Conservation (phyloP, 2,888 invertebrate genomes). For the Schizaphis graminum region DNA sequence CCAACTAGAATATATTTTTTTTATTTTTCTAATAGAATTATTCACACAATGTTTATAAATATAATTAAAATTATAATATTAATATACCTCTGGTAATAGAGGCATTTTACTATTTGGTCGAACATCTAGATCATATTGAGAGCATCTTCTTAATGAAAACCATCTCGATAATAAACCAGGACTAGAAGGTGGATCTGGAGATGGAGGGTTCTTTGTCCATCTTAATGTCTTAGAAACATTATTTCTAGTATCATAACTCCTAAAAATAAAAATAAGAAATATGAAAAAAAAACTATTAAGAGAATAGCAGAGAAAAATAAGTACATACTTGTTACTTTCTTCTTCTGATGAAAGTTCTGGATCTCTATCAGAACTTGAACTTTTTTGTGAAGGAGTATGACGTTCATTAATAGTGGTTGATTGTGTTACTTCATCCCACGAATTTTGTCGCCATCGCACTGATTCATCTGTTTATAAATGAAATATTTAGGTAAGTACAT, state of each 20-base stretch:
- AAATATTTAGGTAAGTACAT: not conserved
- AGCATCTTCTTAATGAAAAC: slow-evolving; percentile 89
- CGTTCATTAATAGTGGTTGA: slow-evolving; percentile 64
- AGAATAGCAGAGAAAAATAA: not conserved
- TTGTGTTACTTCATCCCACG: slow-evolving; percentile 69
- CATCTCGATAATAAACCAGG: slow-evolving; percentile 84
- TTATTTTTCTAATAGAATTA: not conserved
- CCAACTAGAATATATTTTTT: not conserved
- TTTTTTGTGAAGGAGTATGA: slow-evolving; percentile 68
- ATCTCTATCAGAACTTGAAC: slow-evolving; percentile 73
- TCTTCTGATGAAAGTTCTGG: slow-evolving; percentile 78
- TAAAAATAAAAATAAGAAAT: slow-evolving; percentile 58
- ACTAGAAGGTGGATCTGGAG: slow-evolving; percentile 75
- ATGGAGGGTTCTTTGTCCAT: slow-evolving; percentile 68
- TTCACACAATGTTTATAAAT: not conserved
- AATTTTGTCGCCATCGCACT: slow-evolving; percentile 69
- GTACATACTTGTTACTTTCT: slow-evolving; percentile 74
- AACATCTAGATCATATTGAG: slow-evolving; percentile 83
- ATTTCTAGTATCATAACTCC: slow-evolving; percentile 68
- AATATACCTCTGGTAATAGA: slow-evolving; percentile 81
- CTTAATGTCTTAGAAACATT: slow-evolving; percentile 67
- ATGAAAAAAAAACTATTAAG: slow-evolving; percentile 8
- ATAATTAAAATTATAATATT: not conserved
- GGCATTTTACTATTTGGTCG: slow-evolving; percentile 79
- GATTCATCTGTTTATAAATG: slow-evolving; percentile 79